Base-by-base conservation (phyloP, 2,113 vertebrate genomes). In the Lophotis ruficrista region DNA sequence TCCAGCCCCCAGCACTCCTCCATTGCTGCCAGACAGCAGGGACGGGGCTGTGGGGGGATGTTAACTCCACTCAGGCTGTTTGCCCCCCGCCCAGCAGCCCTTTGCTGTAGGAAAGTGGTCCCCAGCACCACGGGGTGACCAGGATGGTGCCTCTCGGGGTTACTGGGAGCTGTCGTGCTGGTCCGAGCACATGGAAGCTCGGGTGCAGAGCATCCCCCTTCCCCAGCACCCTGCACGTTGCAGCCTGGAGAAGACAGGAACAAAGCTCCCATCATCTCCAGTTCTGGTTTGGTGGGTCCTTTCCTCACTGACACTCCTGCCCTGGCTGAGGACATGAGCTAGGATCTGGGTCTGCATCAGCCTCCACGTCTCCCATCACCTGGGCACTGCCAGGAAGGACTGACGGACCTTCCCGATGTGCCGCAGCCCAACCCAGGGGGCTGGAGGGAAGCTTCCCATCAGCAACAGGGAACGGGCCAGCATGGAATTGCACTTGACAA, bases 41-140 rank as follows among this genome's bases (percentile, higher is more conserved):
- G 57, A 92, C 48, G 62, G 65, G 60, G 77, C 68, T 58, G 47
- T 0, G 4, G 54, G 11, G 58, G 38, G 58, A 2, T 9, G 1
- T 51, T 47, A 68, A 50, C 33, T 17, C 62, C 2, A 1, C 21
- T 10, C 22, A 38, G 43, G 48, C 80, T 64, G 20, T 33, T 33
- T 72, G 51, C 10, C 57, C 60, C 65, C 12, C 4, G 57, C 45
- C 45, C 89, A 41, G 22, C 54, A 70, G 57, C 35, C 4, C 38
- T 72, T 14, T 23, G 58, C 72, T 27, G 33, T 1, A 47, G 92
- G 68, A 30, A n/a, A 14, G 19, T 0, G 1, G 28, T 47, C 35
- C 53, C 69, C 80, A 31, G 57, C 0, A 1, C 70, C 1, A 0
- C 0, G 2, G 61, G 56, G 21, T 38, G 75, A 23, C 24, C 16